Evolutionary conservation across 2,888 invertebrate species (phyloP).

Genomic region (Eugnorisma glareosa): DNA sequence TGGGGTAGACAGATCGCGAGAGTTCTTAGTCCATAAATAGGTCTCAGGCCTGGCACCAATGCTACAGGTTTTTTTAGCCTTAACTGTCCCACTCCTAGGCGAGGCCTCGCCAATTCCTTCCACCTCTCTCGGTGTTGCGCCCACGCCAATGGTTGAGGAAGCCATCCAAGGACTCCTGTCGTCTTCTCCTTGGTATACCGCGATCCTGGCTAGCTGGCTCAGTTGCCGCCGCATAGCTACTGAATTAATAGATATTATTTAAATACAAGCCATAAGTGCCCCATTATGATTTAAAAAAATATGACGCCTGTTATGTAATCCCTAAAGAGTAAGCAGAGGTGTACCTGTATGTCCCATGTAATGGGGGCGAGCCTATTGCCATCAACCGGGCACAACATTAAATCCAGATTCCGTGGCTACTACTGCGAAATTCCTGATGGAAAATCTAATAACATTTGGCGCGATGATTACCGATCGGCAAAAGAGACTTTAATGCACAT

Average conservation of each 20-base stretch:
- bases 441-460: neutral
- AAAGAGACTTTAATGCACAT: neutral
- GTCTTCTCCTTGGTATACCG: neutral
- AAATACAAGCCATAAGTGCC: neutral
- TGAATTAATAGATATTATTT: neutral
- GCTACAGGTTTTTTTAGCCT: neutral
- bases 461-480: neutral
- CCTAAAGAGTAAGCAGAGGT: no score
- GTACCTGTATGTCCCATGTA: neutral
- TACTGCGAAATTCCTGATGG: neutral
- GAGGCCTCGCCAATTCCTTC: neutral
- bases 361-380: neutral
- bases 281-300: no score
- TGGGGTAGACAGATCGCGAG: no score
- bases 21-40: no score
- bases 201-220: neutral
- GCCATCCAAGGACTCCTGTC: neutral
- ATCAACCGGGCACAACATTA: neutral
- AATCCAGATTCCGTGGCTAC: neutral
- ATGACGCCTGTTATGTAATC: no score
- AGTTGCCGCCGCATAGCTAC: no score
- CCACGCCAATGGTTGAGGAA: neutral
- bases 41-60: neutral
- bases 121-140: neutral
- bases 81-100: no score